phyloP scores from a whole-genome alignment of 2,113 vertebrate species.

The Cebidichthys violaceus region DNA sequence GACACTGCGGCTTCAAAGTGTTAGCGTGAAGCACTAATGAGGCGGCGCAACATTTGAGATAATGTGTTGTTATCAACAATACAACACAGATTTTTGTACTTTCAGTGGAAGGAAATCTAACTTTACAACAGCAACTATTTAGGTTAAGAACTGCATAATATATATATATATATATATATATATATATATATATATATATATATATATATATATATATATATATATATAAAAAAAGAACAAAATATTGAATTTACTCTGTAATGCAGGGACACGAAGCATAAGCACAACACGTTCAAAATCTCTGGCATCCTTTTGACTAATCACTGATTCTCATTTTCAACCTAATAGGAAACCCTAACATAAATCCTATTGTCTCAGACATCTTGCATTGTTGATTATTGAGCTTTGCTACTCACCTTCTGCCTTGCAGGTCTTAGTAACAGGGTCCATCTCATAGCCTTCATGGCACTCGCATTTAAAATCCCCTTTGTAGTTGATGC shows the following conservation, averaged over 20 bases:
- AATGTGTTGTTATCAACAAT: constrained; percentile 43
- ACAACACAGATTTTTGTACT: constrained; percentile 1
- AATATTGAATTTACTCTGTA: neutral
- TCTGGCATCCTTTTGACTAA: neutral
- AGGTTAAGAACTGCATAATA: neutral
- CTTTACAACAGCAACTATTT: neutral
- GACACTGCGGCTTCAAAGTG: constrained; percentile 22
- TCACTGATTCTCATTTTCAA: neutral
- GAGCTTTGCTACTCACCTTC: constrained; percentile 85
- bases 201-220: neutral
- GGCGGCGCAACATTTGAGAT: constrained; percentile 1
- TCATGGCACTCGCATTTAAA: constrained; percentile 96
- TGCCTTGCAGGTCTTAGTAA: constrained; percentile 95
- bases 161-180: neutral
- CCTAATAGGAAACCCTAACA: neutral
- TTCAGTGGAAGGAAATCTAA: neutral
- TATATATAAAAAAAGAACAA: neutral
- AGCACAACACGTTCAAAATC: neutral
- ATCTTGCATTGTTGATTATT: neutral
- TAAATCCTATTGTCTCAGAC: neutral
- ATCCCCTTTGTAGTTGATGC: constrained; percentile 97
- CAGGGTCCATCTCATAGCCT: constrained; percentile 94
- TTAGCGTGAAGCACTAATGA: constrained; percentile 37
- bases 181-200: neutral
- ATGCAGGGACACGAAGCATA: neutral